phyloP scores from a whole-genome alignment of 2,888 invertebrate genomes.

The Muschampia staudingeri region DNA sequence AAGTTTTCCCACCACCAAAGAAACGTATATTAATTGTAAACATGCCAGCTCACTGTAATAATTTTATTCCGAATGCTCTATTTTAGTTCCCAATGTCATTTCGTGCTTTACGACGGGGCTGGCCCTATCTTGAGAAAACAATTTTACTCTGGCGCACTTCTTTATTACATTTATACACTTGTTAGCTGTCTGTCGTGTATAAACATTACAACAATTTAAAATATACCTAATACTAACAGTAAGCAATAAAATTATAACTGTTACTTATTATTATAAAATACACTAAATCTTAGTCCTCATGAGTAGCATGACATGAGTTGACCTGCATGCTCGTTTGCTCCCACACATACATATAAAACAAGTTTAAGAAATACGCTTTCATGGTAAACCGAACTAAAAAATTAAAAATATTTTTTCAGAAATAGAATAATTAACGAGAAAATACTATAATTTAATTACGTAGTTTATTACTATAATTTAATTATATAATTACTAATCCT shows the following conservation, averaged over 20 bases:
- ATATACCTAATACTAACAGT: slow-evolving; percentile 38
- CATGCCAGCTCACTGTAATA: slow-evolving; percentile 70
- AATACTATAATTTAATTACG: too few species aligned
- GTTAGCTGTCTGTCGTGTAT: slow-evolving; percentile 51
- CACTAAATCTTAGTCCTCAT: too few species aligned
- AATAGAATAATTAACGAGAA: too few species aligned
- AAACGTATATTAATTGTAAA: slow-evolving; percentile 69
- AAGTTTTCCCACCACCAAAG: slow-evolving; percentile 47
- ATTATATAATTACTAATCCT: too few species aligned
- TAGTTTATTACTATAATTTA: too few species aligned
- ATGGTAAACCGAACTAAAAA: too few species aligned
- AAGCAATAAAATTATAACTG: not conserved
- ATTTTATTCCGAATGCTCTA: slow-evolving; percentile 70
- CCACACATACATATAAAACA: too few species aligned
- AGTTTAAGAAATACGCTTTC: too few species aligned
- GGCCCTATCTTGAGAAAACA: slow-evolving; percentile 62
- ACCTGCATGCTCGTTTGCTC: too few species aligned
- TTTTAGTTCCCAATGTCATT: slow-evolving; percentile 72
- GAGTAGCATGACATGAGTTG: too few species aligned
- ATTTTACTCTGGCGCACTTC: slow-evolving; percentile 57
- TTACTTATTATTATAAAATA: too few species aligned
- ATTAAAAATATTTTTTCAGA: too few species aligned
- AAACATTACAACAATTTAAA: slow-evolving; percentile 33
- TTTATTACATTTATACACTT: slow-evolving; percentile 58
- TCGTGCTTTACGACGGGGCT: slow-evolving; percentile 65